A percentile compares a stretch with the other conserved stretches of the same genome.
phyloP scores from a whole-genome alignment of 2,888 invertebrate species.

The Lymantria monacha region DNA sequence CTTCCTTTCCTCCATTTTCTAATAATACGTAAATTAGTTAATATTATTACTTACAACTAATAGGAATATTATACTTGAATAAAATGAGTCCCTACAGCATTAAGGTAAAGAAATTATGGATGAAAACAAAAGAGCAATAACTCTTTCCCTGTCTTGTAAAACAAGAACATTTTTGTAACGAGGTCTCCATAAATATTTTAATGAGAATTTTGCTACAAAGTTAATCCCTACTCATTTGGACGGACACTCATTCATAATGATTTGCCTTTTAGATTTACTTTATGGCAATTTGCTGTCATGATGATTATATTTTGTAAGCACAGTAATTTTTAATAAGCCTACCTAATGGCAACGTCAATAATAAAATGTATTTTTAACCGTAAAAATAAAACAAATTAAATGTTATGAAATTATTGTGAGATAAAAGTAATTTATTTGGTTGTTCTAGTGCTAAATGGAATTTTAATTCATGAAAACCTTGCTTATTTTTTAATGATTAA shows the following conservation, averaged over 20 bases:
- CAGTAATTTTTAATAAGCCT: constrained; percentile 8
- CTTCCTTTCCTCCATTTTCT: too few species aligned
- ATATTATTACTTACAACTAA: too few species aligned
- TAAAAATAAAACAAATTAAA: too few species aligned
- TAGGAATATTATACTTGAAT: too few species aligned
- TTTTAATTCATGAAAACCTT: too few species aligned
- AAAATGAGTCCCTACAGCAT: neutral
- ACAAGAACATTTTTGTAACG: constrained; percentile 40
- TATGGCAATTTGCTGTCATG: constrained; percentile 43
- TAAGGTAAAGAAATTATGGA: neutral
- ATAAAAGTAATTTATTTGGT: too few species aligned
- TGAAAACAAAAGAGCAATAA: neutral
- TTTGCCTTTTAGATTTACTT: constrained; percentile 50
- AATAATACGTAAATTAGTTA: too few species aligned
- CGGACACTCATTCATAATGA: constrained; percentile 49
- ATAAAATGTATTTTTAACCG: neutral
- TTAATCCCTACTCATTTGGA: constrained; percentile 54
- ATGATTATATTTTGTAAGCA: constrained; percentile 18
- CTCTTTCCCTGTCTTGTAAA: constrained; percentile 8
- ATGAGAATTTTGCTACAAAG: constrained; percentile 49
- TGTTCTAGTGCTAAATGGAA: too few species aligned
- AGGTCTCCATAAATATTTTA: constrained; percentile 56
- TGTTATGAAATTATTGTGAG: too few species aligned
- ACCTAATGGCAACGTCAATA: constrained; percentile 7
- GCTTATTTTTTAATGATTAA: too few species aligned